Evolutionary conservation across 2,888 invertebrate species (phyloP).

Genomic region (Pseudolycoriella hygida): DNA sequence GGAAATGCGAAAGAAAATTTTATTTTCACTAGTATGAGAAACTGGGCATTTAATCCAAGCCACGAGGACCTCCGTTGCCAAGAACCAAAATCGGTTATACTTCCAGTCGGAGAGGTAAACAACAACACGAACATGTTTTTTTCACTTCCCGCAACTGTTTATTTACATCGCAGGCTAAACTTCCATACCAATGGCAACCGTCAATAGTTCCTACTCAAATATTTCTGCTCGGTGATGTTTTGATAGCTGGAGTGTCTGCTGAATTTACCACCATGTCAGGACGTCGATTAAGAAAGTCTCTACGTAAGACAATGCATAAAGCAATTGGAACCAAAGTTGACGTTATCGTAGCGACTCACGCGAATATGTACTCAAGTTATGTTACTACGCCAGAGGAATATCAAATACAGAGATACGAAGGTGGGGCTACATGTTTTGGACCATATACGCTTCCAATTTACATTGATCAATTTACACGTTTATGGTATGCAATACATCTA

Average conservation of each 20-base stretch:
- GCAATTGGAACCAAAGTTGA: constrained; percentile 28
- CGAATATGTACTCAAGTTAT: constrained; percentile 82
- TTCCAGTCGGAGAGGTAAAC: constrained; percentile 66
- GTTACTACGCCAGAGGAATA: constrained; percentile 85
- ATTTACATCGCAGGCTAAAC: constrained; percentile 39
- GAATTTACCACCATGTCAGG: constrained; percentile 96
- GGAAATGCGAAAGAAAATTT: constrained; percentile 62
- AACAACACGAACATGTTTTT: too few species aligned
- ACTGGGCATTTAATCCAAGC: constrained; percentile 59
- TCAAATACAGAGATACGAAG: constrained; percentile 77
- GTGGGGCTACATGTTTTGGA: constrained; percentile 82
- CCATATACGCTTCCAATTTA: constrained; percentile 79
- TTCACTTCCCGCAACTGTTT: neutral
- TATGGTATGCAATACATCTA: constrained; percentile 33
- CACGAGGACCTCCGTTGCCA: constrained; percentile 61
- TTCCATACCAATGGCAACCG: constrained; percentile 85
- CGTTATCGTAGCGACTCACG: constrained; percentile 70
- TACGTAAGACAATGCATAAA: constrained; percentile 31
- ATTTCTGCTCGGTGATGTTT: constrained; percentile 55
- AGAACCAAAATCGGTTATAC: constrained; percentile 70
- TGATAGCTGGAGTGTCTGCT: constrained; percentile 68
- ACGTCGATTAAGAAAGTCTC: constrained; percentile 39
- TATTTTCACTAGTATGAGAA: constrained; percentile 69
- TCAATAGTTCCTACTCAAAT: constrained; percentile 66
- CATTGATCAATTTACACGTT: constrained; percentile 50